Conservation (phyloP, 2,888 invertebrate genomes). For the Caenorhabditis auriculariae region DNA sequence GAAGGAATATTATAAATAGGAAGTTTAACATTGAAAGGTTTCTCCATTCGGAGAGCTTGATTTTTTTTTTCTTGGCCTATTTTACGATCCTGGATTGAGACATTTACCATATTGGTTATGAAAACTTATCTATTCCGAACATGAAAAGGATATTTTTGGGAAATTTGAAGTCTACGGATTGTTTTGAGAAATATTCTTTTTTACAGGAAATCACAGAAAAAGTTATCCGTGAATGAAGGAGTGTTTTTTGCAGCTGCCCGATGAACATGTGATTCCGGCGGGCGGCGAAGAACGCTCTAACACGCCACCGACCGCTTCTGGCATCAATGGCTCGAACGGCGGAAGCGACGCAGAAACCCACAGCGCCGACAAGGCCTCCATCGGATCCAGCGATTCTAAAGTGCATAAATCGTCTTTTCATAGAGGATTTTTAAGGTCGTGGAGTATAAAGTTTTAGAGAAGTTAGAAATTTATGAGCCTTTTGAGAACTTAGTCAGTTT, state of each 20-base stretch:
- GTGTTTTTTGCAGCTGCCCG: constrained; percentile 26
- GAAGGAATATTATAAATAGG: too few species aligned
- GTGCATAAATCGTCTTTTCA: too few species aligned
- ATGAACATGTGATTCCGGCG: constrained; percentile 36
- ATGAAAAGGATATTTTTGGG: constrained; percentile 6
- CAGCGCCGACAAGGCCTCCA: constrained; percentile 25
- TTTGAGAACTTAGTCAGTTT: too few species aligned
- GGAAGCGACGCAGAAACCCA: constrained; percentile 15
- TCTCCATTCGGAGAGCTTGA: too few species aligned
- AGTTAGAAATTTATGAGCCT: too few species aligned
- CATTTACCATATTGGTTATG: too few species aligned
- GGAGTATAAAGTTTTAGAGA: too few species aligned
- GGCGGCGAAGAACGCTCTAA: constrained; percentile 20
- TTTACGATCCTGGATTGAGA: too few species aligned
- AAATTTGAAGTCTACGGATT: not conserved
- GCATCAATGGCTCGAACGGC: constrained; percentile 6
- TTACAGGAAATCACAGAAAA: not conserved
- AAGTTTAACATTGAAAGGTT: too few species aligned
- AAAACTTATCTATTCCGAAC: too few species aligned
- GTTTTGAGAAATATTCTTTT: not conserved
- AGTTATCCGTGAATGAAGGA: not conserved
- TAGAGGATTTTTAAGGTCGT: too few species aligned
- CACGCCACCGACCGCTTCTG: constrained; percentile 2
- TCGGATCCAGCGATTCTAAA: constrained; percentile 34
- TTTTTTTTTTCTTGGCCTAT: too few species aligned